phyloP scores from a whole-genome alignment of 2,113 vertebrate genomes.

The Aldabrachelys gigantea region DNA sequence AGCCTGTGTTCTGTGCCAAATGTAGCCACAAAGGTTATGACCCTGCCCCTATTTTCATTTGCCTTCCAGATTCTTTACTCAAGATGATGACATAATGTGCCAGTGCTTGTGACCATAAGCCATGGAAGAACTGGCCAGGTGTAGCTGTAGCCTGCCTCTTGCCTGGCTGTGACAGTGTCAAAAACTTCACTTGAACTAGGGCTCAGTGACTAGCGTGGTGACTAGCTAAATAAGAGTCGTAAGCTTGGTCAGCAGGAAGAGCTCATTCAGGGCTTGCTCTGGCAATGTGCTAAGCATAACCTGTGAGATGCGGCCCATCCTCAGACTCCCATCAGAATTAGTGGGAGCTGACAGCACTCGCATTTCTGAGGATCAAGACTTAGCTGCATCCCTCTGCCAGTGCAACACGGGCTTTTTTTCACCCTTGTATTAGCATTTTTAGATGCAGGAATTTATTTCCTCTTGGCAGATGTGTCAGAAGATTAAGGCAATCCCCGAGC shows the following conservation, averaged over 20 bases:
- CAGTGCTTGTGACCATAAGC: neutral
- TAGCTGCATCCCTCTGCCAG: neutral
- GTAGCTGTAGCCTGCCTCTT: constrained; percentile 9
- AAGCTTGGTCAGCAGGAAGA: constrained; percentile 18
- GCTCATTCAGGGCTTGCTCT: neutral
- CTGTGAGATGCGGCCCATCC: neutral
- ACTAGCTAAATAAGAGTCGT: neutral
- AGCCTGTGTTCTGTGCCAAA: neutral
- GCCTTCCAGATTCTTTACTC: neutral
- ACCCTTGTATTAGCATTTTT: neutral
- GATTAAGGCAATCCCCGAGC: constrained; percentile 22
- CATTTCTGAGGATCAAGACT: neutral
- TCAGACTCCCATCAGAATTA: neutral
- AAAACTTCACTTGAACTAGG: constrained; percentile 23
- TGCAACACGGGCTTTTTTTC: neutral
- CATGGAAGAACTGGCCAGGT: constrained; percentile 18
- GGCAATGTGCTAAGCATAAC: neutral
- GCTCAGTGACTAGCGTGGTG: constrained; percentile 4
- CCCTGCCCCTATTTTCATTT: neutral
- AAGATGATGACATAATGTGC: neutral
- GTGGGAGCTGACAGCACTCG: neutral
- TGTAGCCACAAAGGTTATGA: neutral
- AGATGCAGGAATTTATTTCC: neutral
- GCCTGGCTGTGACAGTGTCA: constrained; percentile 7
- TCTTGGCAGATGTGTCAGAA: neutral